Evolutionary conservation across 2,113 vertebrate genomes (phyloP), one percentile per base, ranked within the genome.

Genomic region (Prinia subflava): DNA sequence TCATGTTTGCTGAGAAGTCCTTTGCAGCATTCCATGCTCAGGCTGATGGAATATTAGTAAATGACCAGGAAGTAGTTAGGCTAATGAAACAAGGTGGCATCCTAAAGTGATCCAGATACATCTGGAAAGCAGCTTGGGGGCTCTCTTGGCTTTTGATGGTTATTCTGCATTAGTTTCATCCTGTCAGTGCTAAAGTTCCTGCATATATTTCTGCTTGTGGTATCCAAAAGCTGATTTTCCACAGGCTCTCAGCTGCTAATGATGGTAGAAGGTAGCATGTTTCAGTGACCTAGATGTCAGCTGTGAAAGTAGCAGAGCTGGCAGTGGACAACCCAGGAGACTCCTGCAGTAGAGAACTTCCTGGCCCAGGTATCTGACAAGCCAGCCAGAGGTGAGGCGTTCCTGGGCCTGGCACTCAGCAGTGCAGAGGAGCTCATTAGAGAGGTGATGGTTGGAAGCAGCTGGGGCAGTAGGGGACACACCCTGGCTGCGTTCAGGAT

Each of bases 361-460:
- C 17, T 33, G 21, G 18, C 15, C 5, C 37, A 33, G 37, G 7
- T 28, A 6, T 37, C 23, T 28, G 18, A 27, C 25, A 37, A 47
- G 20, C 8, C 56, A 87, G 13, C n/a, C 49, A n/a, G 24, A 63
- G 41, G 30, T 15, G 55, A 8, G 1, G 56, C 1, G 0, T 10
- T 62, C 14, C 41, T 31, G 47, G 30, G 13, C n/a, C 27, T 23
- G 56, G 41, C 1, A 1, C 49, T 71, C n/a, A 14, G 13, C n/a
- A 17, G 3, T 17, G 47, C 13, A 13, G 41, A 27, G 25, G 16
- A 46, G 30, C 56, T 64, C 35, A 15, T 12, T 22, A 4, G 14
- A 49, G 35, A 17, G 50, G 13, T 35, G 5, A 2, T 10, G 18
- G 25, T 0, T 73, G 49, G 76, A 22, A 42, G 47, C 24, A 82